Percentiles rank a stretch among this genome's conserved stretches.
phyloP scores from a whole-genome alignment of 2,888 invertebrate genomes.

The Parnassius smintheus region DNA sequence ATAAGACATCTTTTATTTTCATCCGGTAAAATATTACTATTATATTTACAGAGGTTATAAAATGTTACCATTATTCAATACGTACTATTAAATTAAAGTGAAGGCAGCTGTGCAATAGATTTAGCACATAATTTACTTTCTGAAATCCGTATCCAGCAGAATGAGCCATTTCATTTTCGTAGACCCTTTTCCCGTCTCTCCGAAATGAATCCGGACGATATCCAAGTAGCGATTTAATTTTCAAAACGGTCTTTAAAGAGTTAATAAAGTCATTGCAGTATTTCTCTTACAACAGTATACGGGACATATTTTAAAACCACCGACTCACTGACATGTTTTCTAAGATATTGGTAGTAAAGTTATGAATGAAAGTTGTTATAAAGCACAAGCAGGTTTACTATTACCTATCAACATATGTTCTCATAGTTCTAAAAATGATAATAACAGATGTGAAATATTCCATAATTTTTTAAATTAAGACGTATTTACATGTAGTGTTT shows the following conservation, averaged over 20 bases:
- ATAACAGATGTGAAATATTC: too few relatives aligned
- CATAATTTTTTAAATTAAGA: too few relatives aligned
- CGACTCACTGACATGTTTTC: too few relatives aligned
- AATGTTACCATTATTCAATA: not conserved
- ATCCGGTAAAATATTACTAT: too few relatives aligned
- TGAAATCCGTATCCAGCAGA: constrained; percentile 18
- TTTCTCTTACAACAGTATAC: constrained; percentile 7
- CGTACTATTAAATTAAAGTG: constrained; percentile 13
- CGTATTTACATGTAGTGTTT: too few relatives aligned
- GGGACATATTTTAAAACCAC: not conserved
- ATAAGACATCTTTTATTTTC: too few relatives aligned
- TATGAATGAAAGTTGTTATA: too few relatives aligned
- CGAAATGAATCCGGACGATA: constrained; percentile 19
- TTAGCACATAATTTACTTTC: constrained; percentile 26
- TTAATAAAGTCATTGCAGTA: constrained; percentile 6
- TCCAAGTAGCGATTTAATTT: constrained; percentile 25
- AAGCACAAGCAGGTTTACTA: too few relatives aligned
- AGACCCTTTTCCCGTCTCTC: constrained; percentile 14
- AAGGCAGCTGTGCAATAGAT: constrained; percentile 12
- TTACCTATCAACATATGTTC: too few relatives aligned
- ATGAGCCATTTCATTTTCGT: constrained; percentile 26
- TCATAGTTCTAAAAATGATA: too few relatives aligned
- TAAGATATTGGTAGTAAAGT: too few relatives aligned
- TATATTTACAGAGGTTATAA: too few relatives aligned
- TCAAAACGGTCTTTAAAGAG: constrained; percentile 18